Evolutionary conservation across 2,797 vertebrate species (phyloP), one percentile per base, ranked within the genome.

Genomic region (Danio aesculapii): DNA sequence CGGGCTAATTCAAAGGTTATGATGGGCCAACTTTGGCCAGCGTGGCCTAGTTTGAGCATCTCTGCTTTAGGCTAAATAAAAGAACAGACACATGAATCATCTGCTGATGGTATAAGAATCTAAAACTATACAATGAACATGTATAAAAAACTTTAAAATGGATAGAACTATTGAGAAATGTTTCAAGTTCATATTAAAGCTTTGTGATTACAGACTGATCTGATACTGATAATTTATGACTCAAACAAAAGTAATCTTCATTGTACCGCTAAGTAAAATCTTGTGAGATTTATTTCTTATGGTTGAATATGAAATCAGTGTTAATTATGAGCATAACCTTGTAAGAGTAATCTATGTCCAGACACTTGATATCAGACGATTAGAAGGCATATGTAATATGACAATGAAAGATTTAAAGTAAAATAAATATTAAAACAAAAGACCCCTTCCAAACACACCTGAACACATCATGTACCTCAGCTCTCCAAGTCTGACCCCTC

Each of bases 321-420:
- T 61, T 41, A 86, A 89, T 64, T 72, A 85, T 30, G 30, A 30
- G 30, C 30, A 30, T 30, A 30, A 30, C 30, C 30, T 30, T 30
- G 30, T 30, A 3, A 30, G 30, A 30, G 30, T 30, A 30, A 30
- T 30, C 30, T 30, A 3, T 30, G 30, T 1, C 30, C 30, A 30
- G 30, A 30, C 30, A 30, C 30, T 30, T 30, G 30, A 30, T 3
- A 1, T 30, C 30, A n/a, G n/a, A n/a, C n/a, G n/a, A n/a, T 85
- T 89, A 89, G 89, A 92, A 88, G 88, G 90, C 90, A 89, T 43
- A 52, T 83, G 79, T 83, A 76, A 80, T 84, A 85, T 89, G 86
- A 87, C 89, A 88, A 91, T 89, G 90, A 68, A 30, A 30, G 30
- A 30, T 30, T 30, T 3, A 30, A 30, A 30, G 1, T 1, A 1